Percentiles rank a stretch among this genome's conserved stretches.
Evolutionary conservation across 2,888 invertebrate species (phyloP).

Genomic region (Limnephilus rhombicus): DNA sequence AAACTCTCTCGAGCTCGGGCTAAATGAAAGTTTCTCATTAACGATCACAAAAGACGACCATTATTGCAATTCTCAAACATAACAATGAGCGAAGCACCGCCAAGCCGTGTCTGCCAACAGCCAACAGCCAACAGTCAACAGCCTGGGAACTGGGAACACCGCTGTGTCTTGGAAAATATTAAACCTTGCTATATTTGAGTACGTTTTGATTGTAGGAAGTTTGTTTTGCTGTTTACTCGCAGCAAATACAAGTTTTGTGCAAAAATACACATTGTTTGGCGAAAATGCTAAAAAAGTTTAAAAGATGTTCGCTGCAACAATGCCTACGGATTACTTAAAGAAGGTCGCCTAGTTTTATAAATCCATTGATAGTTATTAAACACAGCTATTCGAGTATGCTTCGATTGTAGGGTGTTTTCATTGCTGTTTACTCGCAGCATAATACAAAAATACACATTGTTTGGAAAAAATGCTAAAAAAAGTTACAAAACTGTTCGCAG

Average conservation of each 20-base stretch:
- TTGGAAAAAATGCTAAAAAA: not conserved
- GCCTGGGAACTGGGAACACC: not conserved
- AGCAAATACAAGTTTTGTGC: conserved; percentile 24
- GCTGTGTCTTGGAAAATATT: conserved; percentile 40
- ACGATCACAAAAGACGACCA: conserved; percentile 50
- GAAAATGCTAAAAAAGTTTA: not conserved
- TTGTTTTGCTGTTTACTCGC: conserved; percentile 12
- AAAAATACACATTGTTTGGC: conserved; percentile 27
- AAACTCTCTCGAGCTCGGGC: conserved; percentile 5
- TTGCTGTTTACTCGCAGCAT: conserved; percentile 18
- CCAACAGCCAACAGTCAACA: conserved; percentile 49
- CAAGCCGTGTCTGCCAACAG: conserved; percentile 14
- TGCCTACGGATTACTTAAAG: no score
- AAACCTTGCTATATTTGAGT: conserved; percentile 34
- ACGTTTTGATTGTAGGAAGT: conserved; percentile 24
- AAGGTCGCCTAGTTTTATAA: no score
- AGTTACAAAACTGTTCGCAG: no score
- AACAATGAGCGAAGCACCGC: conserved; percentile 41
- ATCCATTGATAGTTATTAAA: not conserved
- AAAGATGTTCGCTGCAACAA: not conserved
- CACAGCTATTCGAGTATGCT: conserved; percentile 6
- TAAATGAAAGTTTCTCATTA: conserved; percentile 60
- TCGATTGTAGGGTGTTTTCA: conserved; percentile 21
- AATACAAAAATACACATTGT: conserved; percentile 19
- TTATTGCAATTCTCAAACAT: conserved; percentile 53